Evolutionary conservation across 1,140 invertebrate genomes (phyloP).

Genomic region (Drosophila equinoxialis): DNA sequence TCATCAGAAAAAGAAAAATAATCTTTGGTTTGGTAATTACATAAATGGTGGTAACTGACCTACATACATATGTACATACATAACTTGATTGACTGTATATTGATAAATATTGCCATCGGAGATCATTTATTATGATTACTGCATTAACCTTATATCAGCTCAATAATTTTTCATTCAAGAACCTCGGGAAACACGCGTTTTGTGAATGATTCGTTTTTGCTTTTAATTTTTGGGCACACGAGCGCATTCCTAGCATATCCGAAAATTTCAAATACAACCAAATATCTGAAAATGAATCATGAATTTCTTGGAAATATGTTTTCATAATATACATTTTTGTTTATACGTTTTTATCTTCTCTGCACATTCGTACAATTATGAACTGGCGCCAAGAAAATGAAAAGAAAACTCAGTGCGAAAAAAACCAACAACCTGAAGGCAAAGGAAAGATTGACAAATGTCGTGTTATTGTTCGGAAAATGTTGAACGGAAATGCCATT

Average conservation of each 20-base stretch:
- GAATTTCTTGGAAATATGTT: conserved; percentile 63
- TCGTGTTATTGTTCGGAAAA: conserved; percentile 28
- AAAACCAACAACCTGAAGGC: conserved; percentile 5
- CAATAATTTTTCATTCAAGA: conserved; percentile 9
- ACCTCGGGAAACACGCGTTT: conserved; percentile 50
- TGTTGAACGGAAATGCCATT: conserved; percentile 71
- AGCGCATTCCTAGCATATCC: conserved; percentile 65
- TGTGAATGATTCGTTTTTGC: conserved; percentile 56
- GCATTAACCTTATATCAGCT: neutral
- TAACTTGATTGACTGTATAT: neutral
- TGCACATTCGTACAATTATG: conserved; percentile 26
- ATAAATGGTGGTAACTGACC: neutral
- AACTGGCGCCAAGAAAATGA: conserved; percentile 53
- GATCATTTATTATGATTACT: neutral
- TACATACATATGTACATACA: neutral
- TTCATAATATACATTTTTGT: conserved; percentile 52
- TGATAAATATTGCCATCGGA: neutral
- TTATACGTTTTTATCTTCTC: conserved; percentile 41
- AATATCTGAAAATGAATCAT: conserved; percentile 61
- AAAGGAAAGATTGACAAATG: conserved; percentile 56
- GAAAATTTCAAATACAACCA: conserved; percentile 25
- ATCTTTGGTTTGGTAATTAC: too few relatives aligned
- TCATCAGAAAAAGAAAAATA: too few relatives aligned
- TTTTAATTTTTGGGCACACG: conserved; percentile 60
- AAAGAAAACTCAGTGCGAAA: conserved; percentile 3